A percentile compares a stretch with the other conserved stretches of the same genome.
These are phyloP conservation scores for Limenitis camilla DNA, from an alignment of 2,888 invertebrate species.

Conservation along the genomic window DNA sequence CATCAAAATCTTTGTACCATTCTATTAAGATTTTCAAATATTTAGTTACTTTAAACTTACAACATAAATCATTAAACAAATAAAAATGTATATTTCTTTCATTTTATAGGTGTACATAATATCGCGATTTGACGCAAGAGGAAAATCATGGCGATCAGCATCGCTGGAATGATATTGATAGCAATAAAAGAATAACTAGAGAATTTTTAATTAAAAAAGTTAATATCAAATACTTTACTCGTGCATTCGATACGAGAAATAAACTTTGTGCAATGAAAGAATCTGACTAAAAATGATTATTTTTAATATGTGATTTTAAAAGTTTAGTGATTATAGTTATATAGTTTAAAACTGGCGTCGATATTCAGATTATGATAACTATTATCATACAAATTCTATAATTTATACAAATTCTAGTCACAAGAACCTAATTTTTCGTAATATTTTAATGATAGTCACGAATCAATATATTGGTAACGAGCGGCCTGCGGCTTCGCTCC, in stretches of 20 bases:
- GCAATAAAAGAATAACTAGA: constrained; percentile 38
- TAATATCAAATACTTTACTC: constrained; percentile 31
- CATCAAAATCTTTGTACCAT: too few species aligned
- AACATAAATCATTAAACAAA: constrained; percentile 39
- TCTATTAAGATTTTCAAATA: not conserved
- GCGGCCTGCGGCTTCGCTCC: too few species aligned
- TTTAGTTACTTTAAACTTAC: constrained; percentile 33
- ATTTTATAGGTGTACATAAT: constrained; percentile 47
- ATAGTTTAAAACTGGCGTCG: too few species aligned
- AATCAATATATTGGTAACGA: too few species aligned
- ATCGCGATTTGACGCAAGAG: constrained; percentile 24
- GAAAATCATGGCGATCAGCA: constrained; percentile 37
- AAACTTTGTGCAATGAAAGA: not conserved
- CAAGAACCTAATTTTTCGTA: too few species aligned
- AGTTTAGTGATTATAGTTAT: too few species aligned
- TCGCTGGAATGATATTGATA: constrained; percentile 30
- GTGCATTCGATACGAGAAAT: constrained; percentile 29
- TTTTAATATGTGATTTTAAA: too few species aligned
- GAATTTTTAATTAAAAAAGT: constrained; percentile 46
- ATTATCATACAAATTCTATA: too few species aligned
- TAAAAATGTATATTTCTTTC: constrained; percentile 41
- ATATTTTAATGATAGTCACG: too few species aligned
- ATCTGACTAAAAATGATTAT: not conserved
- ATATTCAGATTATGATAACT: too few species aligned
- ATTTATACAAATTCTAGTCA: too few species aligned